Conservation (phyloP, 2,113 vertebrate genomes). For the Etheostoma cragini region DNA sequence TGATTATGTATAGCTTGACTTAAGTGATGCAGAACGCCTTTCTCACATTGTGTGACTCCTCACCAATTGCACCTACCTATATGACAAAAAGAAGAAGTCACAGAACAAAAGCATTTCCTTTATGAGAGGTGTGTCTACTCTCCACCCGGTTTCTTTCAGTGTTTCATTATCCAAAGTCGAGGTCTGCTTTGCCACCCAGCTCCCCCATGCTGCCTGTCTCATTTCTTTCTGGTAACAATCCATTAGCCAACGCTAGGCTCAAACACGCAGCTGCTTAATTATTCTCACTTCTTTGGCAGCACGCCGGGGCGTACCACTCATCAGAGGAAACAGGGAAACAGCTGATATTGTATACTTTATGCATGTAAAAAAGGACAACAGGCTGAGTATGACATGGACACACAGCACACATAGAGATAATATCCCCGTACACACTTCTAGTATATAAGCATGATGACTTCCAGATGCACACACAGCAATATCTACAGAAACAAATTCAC, state of each 20-base stretch:
- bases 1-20: too few relatives aligned
- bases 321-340: slow-evolving; percentile 65
- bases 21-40: slow-evolving; percentile 27
- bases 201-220: slow-evolving; percentile 74
- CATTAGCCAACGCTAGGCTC: slow-evolving; percentile 79
- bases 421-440: slow-evolving; percentile 11
- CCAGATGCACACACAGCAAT: slow-evolving; percentile 19
- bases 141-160: slow-evolving; percentile 65
- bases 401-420: not conserved
- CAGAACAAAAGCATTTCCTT: slow-evolving; percentile 75
- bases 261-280: slow-evolving; percentile 85
- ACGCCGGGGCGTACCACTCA: slow-evolving; percentile 75
- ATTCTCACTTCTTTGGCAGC: slow-evolving; percentile 75
- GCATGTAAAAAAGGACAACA: slow-evolving; percentile 35
- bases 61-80: slow-evolving; percentile 49
- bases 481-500: slow-evolving; percentile 14
- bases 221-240: slow-evolving; percentile 79
- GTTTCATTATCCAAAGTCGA: slow-evolving; percentile 76
- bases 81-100: slow-evolving; percentile 63
- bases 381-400: slow-evolving; percentile 11
- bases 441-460: not conserved
- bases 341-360: slow-evolving; percentile 55
- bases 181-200: slow-evolving; percentile 69
- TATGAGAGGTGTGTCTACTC: slow-evolving; percentile 67
- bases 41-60: slow-evolving; percentile 44